Evolutionary conservation across 2,113 vertebrate genomes (phyloP).

Genomic region (Zosterops japonicus): DNA sequence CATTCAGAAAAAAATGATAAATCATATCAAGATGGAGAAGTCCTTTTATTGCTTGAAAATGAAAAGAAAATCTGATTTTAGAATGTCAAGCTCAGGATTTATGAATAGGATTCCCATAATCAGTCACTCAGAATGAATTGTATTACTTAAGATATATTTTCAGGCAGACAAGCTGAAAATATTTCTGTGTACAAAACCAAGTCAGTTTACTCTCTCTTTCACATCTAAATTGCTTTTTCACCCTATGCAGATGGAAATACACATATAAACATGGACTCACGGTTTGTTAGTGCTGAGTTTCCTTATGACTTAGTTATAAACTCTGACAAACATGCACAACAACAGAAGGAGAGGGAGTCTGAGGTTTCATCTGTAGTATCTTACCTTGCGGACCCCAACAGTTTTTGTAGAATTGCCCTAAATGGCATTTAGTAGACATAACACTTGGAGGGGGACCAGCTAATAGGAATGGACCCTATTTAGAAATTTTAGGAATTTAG

Average conservation of each 20-base stretch:
- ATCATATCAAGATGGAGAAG: not conserved
- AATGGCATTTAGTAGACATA: not conserved
- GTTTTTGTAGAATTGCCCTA: not conserved
- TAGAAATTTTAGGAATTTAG: not conserved
- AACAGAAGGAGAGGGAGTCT: not conserved
- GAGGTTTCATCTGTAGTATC: not conserved
- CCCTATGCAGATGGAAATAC: not conserved
- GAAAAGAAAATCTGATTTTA: slow-evolving; percentile 45
- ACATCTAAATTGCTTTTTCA: slow-evolving; percentile 36
- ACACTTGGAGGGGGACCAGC: not conserved
- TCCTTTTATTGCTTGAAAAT: slow-evolving; percentile 45
- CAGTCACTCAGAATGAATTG: not conserved
- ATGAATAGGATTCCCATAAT: slow-evolving; percentile 4
- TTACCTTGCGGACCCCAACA: not conserved
- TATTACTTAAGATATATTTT: slow-evolving; percentile 24
- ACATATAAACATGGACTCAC: not conserved
- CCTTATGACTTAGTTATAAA: not conserved
- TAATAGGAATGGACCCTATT: not conserved
- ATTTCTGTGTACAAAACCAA: not conserved
- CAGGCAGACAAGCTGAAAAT: slow-evolving; percentile 27
- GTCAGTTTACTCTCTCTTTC: not conserved
- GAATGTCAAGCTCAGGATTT: slow-evolving; percentile 30
- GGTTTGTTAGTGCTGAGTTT: not conserved
- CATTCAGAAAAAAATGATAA: not conserved
- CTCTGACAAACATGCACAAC: not conserved